Evolutionary conservation across 2,888 invertebrate genomes (phyloP), one percentile per base, ranked within the genome.

Genomic region (Hedya salicella): DNA sequence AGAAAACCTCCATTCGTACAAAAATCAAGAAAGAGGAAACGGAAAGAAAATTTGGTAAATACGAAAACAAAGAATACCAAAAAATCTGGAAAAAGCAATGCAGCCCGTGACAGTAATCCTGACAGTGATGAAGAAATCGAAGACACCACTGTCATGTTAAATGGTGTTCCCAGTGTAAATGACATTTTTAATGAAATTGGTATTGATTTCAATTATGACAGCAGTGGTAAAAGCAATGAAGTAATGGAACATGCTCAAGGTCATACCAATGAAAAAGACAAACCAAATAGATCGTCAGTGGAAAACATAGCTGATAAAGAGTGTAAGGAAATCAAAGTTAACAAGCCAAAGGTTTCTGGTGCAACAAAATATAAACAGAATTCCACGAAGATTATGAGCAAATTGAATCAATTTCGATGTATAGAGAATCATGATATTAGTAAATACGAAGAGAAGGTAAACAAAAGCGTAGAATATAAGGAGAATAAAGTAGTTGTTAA

Each of bases 131-230:
- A 76, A 56, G 72, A 74, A 59, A 68, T 69, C 46, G 66, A 73
- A 57, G 67, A 72, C 57, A 68, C 70, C 39, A 72, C 53, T 16
- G 73, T 70, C 48, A 68, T 85, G 25, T 75, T 92, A 40, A 86
- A 92, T 70, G 86, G 80, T 69, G 81, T 92, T 3, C 92, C 92
- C 0, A 92, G 92, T 81, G 92, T 92, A 0, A 89, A 93, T 79
- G 91, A 92, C 75, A 80, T 81, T 19, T 91, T 87, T 68, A 77
- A 80, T 40, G 83, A 87, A 69, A 78, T 91, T 68, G 85, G 81
- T 48, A 85, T 91, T 39, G 80, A 89, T 75, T 85, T 91, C 17
- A 80, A 72, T 40, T 63, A 69, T 65, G 67, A 71, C 42, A 46
- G 67, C 64, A 63, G 67, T 48, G 54, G 14, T 6, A 48, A 60